Conservation (phyloP, 2,888 invertebrate species). For the Caenorhabditis sp. region DNA sequence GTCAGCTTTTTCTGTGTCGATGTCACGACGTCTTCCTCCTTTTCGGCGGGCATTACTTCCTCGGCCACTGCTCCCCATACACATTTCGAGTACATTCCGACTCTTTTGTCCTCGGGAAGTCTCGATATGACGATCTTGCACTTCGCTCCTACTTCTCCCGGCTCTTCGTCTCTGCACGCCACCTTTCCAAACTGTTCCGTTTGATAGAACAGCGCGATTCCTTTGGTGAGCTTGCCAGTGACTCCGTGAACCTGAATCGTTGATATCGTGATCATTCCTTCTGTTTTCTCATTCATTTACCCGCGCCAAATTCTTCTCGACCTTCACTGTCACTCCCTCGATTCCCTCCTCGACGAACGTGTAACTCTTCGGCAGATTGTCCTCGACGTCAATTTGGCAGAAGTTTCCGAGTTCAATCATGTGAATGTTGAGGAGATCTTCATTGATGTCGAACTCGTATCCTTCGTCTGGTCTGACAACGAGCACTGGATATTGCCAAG, state of each 20-base stretch:
- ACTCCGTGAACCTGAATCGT: conserved; percentile 19
- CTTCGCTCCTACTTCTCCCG: conserved; percentile 4
- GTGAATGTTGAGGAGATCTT: conserved; percentile 13
- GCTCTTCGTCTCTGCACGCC: conserved; percentile 18
- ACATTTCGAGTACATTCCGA: conserved; percentile 21
- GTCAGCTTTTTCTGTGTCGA: no score
- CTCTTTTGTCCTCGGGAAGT: conserved; percentile 22
- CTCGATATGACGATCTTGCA: conserved; percentile 14
- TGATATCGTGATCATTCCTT: neutral
- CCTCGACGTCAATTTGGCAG: conserved; percentile 9
- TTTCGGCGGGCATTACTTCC: neutral
- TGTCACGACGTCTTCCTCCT: neutral
- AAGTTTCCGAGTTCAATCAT: conserved; percentile 18
- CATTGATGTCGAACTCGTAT: conserved; percentile 25
- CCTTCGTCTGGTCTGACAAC: conserved; percentile 21
- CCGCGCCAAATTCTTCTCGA: conserved; percentile 3
- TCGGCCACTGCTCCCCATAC: conserved; percentile 30
- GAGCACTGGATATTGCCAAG: no score
- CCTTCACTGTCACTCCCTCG: neutral
- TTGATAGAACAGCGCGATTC: conserved; percentile 19
- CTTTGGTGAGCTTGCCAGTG: conserved; percentile 6
- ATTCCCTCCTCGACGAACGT: neutral
- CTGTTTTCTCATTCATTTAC: neutral
- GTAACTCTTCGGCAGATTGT: conserved; percentile 16
- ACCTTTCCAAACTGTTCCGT: conserved; percentile 34